phyloP scores from a whole-genome alignment of 2,113 vertebrate species.

The Seriola aureovittata region DNA sequence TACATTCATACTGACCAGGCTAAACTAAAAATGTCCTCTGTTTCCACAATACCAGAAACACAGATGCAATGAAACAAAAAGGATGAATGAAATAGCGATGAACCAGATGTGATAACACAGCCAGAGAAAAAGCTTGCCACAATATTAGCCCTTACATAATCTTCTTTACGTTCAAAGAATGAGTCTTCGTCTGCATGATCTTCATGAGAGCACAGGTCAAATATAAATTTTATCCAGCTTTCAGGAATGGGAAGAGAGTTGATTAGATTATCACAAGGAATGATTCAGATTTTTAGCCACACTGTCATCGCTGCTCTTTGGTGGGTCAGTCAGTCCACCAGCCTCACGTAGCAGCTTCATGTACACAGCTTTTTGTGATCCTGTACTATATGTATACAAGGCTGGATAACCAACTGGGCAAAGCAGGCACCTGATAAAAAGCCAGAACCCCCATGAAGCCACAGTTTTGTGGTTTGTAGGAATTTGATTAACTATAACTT shows the following conservation, averaged over 20 bases:
- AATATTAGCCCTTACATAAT: background rate
- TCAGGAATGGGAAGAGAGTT: no score
- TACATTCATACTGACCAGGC: slow-evolving; percentile 8
- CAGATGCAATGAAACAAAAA: no score
- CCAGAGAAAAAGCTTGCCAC: background rate
- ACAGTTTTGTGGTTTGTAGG: background rate
- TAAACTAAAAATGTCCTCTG: background rate
- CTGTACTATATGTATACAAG: background rate
- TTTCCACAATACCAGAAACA: background rate
- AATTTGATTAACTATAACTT: background rate
- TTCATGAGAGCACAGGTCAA: background rate
- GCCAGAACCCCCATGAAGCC: background rate
- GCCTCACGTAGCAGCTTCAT: no score
- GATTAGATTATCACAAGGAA: no score
- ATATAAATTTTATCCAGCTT: background rate
- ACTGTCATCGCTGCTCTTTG: background rate
- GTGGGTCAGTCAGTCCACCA: no score
- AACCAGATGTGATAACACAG: background rate
- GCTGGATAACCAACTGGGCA: background rate
- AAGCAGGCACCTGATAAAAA: background rate
- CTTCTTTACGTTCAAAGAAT: background rate
- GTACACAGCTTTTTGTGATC: no score
- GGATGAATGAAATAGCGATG: no score
- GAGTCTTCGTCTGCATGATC: background rate
- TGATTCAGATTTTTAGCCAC: background rate